Evolutionary conservation across 64 coral and sea anemone species (phyloP), one percentile per base, ranked within the genome.

Genomic region (Porites lutea): DNA sequence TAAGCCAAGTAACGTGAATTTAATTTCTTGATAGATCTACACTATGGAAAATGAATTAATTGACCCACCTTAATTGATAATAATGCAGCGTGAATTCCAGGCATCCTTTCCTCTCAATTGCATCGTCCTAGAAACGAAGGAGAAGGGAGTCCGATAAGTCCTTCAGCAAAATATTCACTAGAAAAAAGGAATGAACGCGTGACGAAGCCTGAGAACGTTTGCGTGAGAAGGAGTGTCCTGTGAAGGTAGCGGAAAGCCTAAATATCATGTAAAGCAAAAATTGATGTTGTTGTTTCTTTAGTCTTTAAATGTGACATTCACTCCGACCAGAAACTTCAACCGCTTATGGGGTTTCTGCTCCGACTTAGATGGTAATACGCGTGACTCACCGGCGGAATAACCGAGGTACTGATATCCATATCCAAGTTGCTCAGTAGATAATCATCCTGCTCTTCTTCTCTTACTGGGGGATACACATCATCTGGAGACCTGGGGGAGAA

Each of bases 11-110:
- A 37, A 37, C 27, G 27, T 37, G 27, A 37, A 37, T 37, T 5
- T 20, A 71, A 20, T 14, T 52, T 27, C 61, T 9, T 23, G 21
- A 60, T 80, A 37, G 51, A 58, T 16, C 13, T 19, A 13, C 14
- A 13, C 11, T 18, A 37, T 77, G n/a, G 13, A 63, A 50, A 59
- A 75, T 6, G 43, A 23, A 52, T 69, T 19, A 37, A 20, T 74
- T 18, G 27, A 37, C 3, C 88, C 72, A 97, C 95, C 95, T 97
- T 61, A 97, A 85, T 18, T 97, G 95, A 85, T 97, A 97, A 89
- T 93, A 97, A 72, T 97, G 95, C 58, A 97, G 68, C 6, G 90
- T 94, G 58, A 97, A 97, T 59, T 97, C 95, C 83, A 97, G 37
- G 14, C 92, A 91, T 66, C 95, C 95, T 52, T 89, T 88, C 48